phyloP scores from a whole-genome alignment of 2,888 invertebrate genomes.

The Heliconius ismenius region DNA sequence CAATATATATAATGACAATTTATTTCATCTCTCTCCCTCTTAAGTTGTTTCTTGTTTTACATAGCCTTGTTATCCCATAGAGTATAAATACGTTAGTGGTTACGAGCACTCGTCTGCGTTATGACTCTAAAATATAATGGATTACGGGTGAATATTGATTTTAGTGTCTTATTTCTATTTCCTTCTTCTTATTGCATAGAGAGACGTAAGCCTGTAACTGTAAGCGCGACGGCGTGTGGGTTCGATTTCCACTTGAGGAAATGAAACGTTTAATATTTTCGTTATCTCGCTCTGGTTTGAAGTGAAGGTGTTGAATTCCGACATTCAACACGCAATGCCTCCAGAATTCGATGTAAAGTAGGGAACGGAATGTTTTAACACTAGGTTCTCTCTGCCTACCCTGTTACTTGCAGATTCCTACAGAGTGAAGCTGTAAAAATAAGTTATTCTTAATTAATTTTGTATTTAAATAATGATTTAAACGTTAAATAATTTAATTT shows the following conservation, averaged over 20 bases:
- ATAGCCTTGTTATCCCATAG: conserved; percentile 6
- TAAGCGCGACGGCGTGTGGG: too few relatives aligned
- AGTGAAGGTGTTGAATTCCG: too few relatives aligned
- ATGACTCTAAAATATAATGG: conserved; percentile 18
- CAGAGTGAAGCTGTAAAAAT: too few relatives aligned
- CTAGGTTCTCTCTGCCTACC: too few relatives aligned
- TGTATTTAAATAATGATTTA: neutral
- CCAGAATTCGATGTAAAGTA: too few relatives aligned
- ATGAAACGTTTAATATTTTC: too few relatives aligned
- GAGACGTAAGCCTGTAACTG: too few relatives aligned
- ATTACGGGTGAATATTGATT: conserved; percentile 10
- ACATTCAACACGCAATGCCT: too few relatives aligned
- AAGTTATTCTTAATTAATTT: neutral
- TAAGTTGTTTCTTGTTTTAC: neutral
- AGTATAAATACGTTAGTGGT: conserved; percentile 17
- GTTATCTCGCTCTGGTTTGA: accelerated
- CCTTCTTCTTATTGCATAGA: too few relatives aligned
- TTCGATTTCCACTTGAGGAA: too few relatives aligned
- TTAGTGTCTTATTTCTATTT: neutral
- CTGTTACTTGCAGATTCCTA: too few relatives aligned
- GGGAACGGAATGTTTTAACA: too few relatives aligned
- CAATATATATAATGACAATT: neutral
- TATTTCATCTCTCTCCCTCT: neutral
- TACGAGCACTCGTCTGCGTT: conserved; percentile 5
- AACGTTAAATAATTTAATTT: neutral